These are phyloP conservation scores for Sycophila sp. DNA, from an alignment of 1,140 invertebrate genomes.

Conservation along the genomic window DNA sequence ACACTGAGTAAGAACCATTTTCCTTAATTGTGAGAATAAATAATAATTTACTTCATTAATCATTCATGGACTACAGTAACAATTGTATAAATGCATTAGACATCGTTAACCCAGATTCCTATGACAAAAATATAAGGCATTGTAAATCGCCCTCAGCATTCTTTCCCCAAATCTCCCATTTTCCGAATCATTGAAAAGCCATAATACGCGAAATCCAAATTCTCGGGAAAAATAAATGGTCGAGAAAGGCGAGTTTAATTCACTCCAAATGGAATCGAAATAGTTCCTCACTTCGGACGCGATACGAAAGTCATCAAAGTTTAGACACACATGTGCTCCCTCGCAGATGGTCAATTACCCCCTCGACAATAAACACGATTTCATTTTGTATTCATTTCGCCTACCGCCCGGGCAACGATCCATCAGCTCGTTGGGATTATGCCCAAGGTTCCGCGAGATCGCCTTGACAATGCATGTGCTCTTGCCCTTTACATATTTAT, in stretches of 20 bases:
- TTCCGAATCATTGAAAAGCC: not conserved
- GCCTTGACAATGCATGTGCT: not conserved
- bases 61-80: too few species aligned
- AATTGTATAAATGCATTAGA: too few species aligned
- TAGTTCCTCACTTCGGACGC: too few species aligned
- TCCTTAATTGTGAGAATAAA: too few species aligned
- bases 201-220: not conserved
- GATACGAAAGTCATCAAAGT: too few species aligned
- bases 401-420: conserved; percentile 57
- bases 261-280: too few species aligned
- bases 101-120: not conserved
- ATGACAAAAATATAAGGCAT: not conserved
- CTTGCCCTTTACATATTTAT: not conserved
- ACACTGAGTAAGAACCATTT: too few species aligned
- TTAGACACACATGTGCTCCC: not conserved
- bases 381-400: conserved; percentile 64
- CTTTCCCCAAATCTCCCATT: not conserved
- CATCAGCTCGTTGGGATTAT: conserved; percentile 58
- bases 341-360: conserved; percentile 62
- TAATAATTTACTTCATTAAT: too few species aligned
- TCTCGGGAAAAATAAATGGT: not conserved
- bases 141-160: too few species aligned
- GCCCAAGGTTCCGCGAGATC: not conserved
- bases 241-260: not conserved
- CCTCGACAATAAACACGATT: conserved; percentile 63